These are phyloP conservation scores for Zaprionus vittiger DNA, from an alignment of 1,140 invertebrate species.

Conservation along the genomic window DNA sequence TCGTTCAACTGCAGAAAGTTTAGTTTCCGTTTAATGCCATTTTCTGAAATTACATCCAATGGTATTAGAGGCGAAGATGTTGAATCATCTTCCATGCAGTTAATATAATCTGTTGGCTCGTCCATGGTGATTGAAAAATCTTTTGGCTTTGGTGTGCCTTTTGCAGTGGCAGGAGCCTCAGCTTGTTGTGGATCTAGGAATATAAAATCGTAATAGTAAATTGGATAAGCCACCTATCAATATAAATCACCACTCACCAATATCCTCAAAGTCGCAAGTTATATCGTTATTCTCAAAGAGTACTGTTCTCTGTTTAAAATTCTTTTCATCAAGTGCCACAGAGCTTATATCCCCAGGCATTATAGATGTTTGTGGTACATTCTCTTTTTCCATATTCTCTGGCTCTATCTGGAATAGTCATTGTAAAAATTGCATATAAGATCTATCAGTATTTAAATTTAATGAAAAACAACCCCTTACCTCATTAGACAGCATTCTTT, in stretches of 20 bases:
- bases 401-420: constrained; percentile 16
- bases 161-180: neutral
- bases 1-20: constrained; percentile 64
- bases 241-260: constrained; percentile 14
- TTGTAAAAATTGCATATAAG: neutral
- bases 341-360: constrained; percentile 2
- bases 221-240: neutral
- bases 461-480: neutral
- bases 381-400: constrained; percentile 16
- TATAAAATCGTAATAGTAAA: neutral
- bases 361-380: neutral
- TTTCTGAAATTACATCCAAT: constrained; percentile 53
- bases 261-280: constrained; percentile 31
- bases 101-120: constrained; percentile 17
- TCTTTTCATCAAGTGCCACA: neutral
- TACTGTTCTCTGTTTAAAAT: constrained; percentile 31
- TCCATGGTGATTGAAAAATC: constrained; percentile 10
- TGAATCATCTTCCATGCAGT: constrained; percentile 50
- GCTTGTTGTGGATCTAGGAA: constrained; percentile 10
- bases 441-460: neutral
- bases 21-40: constrained; percentile 50
- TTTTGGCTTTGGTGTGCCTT: constrained; percentile 12
- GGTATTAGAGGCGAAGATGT: constrained; percentile 49
- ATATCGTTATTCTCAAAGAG: constrained; percentile 37
- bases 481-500: constrained; percentile 1